Percentiles rank a stretch among this genome's conserved stretches.
Evolutionary conservation across 1,140 invertebrate genomes (phyloP).

Genomic region (Pomacea maculata): DNA sequence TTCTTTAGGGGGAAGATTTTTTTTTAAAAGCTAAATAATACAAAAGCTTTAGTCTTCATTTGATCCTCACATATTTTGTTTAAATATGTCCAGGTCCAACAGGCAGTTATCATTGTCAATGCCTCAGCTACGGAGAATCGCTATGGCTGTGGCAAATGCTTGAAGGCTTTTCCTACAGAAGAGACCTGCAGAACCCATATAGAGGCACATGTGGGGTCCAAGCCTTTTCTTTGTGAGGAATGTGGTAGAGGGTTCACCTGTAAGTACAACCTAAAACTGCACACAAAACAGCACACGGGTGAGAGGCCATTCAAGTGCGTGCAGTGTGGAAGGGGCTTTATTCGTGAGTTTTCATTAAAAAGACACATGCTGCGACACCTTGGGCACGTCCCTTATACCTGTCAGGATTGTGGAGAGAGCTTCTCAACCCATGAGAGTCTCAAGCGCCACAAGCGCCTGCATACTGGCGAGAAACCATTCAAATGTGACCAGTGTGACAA

Average conservation of each 20-base stretch:
- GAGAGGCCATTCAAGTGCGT: not conserved
- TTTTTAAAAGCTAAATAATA: no score
- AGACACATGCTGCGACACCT: conserved; percentile 4
- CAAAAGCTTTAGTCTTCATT: not conserved
- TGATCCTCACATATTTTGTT: not conserved
- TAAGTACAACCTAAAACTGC: conserved; percentile 19
- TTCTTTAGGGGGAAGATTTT: no score
- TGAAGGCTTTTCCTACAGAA: conserved; percentile 7
- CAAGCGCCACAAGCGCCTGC: conserved; percentile 15
- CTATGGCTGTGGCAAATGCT: conserved; percentile 14
- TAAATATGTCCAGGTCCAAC: conserved; percentile 3
- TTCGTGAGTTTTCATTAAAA: conserved; percentile 10
- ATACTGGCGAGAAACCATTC: conserved; percentile 25
- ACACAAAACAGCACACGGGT: conserved; percentile 8
- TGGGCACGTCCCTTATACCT: not conserved
- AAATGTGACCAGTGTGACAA: conserved; percentile 42
- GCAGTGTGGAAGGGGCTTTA: conserved; percentile 10
- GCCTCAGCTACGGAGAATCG: not conserved
- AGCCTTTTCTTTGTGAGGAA: conserved; percentile 16
- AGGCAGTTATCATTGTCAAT: conserved; percentile 3
- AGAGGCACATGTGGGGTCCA: conserved; percentile 1
- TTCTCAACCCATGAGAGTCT: conserved; percentile 23
- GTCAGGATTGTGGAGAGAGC: conserved; percentile 9
- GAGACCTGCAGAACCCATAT: conserved; percentile 6
- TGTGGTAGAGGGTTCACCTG: conserved; percentile 14